A percentile compares a stretch with the other conserved stretches of the same genome.
Evolutionary conservation across 2,888 invertebrate genomes (phyloP).

Genomic region (Melitaea athalia): DNA sequence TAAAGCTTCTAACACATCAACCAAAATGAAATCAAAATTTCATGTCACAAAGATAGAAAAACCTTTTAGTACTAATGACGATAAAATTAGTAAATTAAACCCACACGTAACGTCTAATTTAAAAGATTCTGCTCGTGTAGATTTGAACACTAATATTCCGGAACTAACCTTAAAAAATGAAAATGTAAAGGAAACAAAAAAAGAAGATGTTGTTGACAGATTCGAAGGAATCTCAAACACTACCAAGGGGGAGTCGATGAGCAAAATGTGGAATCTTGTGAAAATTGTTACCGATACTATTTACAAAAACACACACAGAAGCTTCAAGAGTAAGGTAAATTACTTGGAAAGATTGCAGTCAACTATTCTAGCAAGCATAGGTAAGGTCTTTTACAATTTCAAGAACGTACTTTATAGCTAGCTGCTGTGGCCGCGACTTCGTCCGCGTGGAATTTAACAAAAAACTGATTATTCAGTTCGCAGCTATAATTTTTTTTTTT

Average conservation of each 20-base stretch:
- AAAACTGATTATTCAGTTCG: too few relatives aligned
- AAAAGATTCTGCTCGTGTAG: background rate
- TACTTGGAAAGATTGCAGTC: conserved; percentile 83
- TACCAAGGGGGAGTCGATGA: conserved; percentile 53
- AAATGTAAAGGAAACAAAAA: conserved; percentile 10
- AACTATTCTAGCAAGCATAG: conserved; percentile 84
- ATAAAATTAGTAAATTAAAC: background rate
- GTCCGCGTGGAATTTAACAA: too few relatives aligned
- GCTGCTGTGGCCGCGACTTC: too few relatives aligned
- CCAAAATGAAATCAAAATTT: background rate
- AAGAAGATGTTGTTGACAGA: conserved; percentile 17
- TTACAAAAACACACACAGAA: conserved; percentile 62
- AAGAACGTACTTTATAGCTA: too few relatives aligned
- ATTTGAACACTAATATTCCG: background rate
- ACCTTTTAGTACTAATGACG: background rate
- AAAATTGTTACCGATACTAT: conserved; percentile 69
- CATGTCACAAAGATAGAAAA: background rate
- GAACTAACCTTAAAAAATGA: conserved; percentile 3
- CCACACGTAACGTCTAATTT: background rate
- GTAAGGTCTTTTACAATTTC: conserved; percentile 68
- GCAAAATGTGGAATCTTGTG: conserved; percentile 60
- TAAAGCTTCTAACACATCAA: background rate
- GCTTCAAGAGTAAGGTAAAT: conserved; percentile 79
- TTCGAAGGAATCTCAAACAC: conserved; percentile 27
- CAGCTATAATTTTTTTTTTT: too few relatives aligned